Base-by-base conservation (phyloP, 2,888 invertebrate species). In the Drosophila rellima region DNA sequence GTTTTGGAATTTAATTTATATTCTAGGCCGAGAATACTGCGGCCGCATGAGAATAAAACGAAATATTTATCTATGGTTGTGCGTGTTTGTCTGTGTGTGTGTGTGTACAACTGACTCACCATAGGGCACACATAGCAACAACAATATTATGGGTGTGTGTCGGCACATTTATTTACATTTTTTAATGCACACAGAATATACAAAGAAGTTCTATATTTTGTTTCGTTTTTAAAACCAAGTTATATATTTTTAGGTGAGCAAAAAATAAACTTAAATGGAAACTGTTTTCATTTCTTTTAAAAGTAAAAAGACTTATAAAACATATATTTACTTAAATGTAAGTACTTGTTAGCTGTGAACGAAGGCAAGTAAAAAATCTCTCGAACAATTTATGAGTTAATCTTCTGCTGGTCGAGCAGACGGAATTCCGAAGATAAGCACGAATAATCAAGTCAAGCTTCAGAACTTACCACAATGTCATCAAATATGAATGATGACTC, bases 1-100 rank as follows among this genome's bases (percentile, higher is more conserved):
- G 62, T 70, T 78, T 60, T 68, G 78, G 74, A 75, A 74, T 73
- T 91, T 88, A 88, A 88, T 89, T 85, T 88, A 85, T 83, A 88
- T 89, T 89, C 84, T 74, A 72, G 89, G 72, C 72, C 63, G 65
- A 77, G 60, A 65, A 66, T 23, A 68, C 64, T 63, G 51, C 39
- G 48, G 63, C 70, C 56, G 56, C 80, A 55, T 57, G 66, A 63
- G 63, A 70, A 63, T 60, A 70, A 66, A 75, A 66, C 52, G 44
- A 67, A 78, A 70, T 63, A 61, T 61, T 67, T 76, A 50, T 56
- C 69, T 59, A 64, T 42, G 13, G 31, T 48, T 3, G n/a, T 17
- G 37, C 37, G 20, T 29, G 44, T 44, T 44, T 18, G 50, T 15
- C 59, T 48, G 37, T 40, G 20, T 29, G 44, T 44, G 47, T 18